Evolutionary conservation across 2,113 vertebrate species (phyloP).

Genomic region (Morone chrysops): DNA sequence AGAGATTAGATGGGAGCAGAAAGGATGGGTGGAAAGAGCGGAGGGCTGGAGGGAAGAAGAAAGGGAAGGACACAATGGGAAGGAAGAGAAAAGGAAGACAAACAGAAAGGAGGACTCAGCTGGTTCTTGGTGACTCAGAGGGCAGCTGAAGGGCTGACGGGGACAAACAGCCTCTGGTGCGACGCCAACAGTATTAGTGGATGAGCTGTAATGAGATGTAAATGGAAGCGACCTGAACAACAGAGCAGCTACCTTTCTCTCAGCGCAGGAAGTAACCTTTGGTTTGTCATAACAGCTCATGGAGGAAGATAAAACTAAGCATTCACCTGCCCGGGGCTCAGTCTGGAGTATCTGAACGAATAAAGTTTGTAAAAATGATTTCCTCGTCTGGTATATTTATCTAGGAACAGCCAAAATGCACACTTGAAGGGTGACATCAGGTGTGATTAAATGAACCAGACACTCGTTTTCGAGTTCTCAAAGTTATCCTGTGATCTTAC

Average conservation of each 20-base stretch:
- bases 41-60: not conserved
- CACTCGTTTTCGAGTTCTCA: no score
- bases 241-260: not conserved
- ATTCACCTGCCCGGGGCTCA: no score
- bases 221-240: constrained; percentile 30
- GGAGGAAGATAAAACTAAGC: not conserved
- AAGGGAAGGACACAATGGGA: not conserved
- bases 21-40: not conserved
- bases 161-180: constrained; percentile 41
- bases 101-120: not conserved
- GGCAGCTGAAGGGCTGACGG: constrained; percentile 34
- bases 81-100: not conserved
- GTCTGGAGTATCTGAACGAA: no score
- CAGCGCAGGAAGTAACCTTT: not conserved
- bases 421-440: no score
- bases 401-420: no score
- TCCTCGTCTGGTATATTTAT: no score
- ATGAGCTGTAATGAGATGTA: constrained; percentile 54
- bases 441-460: no score
- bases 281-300: constrained; percentile 1
- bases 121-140: constrained; percentile 44
- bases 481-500: no score
- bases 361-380: no score
- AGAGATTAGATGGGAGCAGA: not conserved
- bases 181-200: constrained; percentile 8